These are phyloP conservation scores for Beris morrisii DNA, from an alignment of 2,888 invertebrate genomes.

Conservation along the genomic window DNA sequence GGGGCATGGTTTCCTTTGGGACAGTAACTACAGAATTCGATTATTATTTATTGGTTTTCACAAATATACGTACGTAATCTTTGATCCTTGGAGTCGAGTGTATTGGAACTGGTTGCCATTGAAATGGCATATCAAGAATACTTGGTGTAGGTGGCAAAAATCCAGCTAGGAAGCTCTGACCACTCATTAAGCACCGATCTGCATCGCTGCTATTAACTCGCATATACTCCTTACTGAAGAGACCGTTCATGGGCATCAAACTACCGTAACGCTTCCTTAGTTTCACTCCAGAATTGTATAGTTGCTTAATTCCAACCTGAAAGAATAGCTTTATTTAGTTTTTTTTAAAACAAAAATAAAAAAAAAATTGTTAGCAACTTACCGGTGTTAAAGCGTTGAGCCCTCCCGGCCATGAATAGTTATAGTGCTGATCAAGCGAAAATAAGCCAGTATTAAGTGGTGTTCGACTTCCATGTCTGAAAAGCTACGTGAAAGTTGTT, in stretches of 20 bases:
- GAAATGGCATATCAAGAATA: slow-evolving; percentile 43
- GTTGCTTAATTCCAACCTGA: slow-evolving; percentile 48
- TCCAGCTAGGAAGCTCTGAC: slow-evolving; percentile 73
- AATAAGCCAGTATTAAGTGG: neutral
- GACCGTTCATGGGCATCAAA: slow-evolving; percentile 44
- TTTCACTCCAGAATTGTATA: slow-evolving; percentile 53
- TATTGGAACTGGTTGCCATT: slow-evolving; percentile 83
- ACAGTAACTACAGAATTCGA: too few species aligned
- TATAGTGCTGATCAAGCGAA: neutral
- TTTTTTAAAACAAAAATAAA: neutral
- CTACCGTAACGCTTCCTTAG: slow-evolving; percentile 52
- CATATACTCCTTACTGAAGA: neutral
- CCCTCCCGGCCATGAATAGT: neutral
- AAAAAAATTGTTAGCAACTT: neutral
- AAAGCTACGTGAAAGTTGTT: neutral
- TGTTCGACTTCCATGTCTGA: neutral
- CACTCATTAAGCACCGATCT: slow-evolving; percentile 79
- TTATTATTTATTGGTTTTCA: too few species aligned
- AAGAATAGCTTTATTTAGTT: too few species aligned
- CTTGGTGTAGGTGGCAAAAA: slow-evolving; percentile 49
- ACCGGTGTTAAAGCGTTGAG: neutral
- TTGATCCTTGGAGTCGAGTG: slow-evolving; percentile 66
- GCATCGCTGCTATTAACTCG: slow-evolving; percentile 66
- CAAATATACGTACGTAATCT: slow-evolving; percentile 64
- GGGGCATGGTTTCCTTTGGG: too few species aligned